Evolutionary conservation across 2,888 invertebrate species (phyloP), one percentile per base, ranked within the genome.

Genomic region (Pollenia angustigena): DNA sequence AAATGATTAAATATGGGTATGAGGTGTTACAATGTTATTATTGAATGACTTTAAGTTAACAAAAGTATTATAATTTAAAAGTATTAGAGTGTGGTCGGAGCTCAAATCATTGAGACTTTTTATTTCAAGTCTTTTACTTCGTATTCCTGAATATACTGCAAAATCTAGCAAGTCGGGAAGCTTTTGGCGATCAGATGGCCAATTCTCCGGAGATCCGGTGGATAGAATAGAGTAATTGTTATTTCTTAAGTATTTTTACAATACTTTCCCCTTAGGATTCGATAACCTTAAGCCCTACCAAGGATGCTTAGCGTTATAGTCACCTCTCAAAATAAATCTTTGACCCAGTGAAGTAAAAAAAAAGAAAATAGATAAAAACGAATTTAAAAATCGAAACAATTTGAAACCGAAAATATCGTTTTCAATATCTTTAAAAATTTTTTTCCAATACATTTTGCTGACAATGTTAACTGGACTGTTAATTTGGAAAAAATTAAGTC

Each of bases 291-390:
- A 85, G 1, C 18, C 18, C 1, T 18, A 18, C 1, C 1, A 18
- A 18, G 18, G 18, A 18, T 18, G 18, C 18, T 44, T 64, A 46
- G 46, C 46, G 18, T 64, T 64, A 44, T 46, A 64, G 44, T 68
- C 72, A 82, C 85, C 84, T 11, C 81, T 80, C 11, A 60, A 81
- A 46, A 88, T 71, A 72, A 84, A 87, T 74, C 66, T 76, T 7
- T 42, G 18, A 4, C 81, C 80, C 7, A 68, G 23, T 14, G 11
- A 54, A 2, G 32, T 71, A 16, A 76, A 85, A 62, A 80, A 74
- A 23, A 23, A 23, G 1, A 1, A 18, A 18, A 23, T 23, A 23
- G 2, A 23, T 23, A 23, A 23, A 23, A 23, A 23, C 2, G 2
- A 2, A 23, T 23, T 23, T 2, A 2, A 23, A 23, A 23, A 23